Conservation (phyloP, 2,113 vertebrate genomes). For the Sphyrna mokarran region DNA sequence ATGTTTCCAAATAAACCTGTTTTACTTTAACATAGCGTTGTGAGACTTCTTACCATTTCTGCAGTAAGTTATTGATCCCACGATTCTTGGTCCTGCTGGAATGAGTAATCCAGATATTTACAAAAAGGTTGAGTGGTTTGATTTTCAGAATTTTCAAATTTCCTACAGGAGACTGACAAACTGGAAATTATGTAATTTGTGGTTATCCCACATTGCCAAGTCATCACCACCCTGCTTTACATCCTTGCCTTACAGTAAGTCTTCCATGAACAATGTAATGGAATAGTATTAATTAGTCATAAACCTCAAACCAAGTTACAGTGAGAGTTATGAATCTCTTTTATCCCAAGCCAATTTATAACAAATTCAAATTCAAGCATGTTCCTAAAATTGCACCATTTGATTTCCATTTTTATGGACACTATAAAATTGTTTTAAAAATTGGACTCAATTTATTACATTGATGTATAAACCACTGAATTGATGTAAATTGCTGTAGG, state of each 20-base stretch:
- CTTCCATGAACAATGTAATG: neutral
- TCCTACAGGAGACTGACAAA: neutral
- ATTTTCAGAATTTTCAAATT: conserved; percentile 1
- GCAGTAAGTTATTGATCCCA: neutral
- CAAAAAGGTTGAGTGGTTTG: neutral
- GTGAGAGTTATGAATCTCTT: neutral
- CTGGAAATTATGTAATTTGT: neutral
- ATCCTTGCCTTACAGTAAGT: neutral
- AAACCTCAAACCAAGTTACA: neutral
- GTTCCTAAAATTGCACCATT: neutral
- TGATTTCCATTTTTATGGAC: neutral
- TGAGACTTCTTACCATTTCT: neutral
- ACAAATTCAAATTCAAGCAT: neutral
- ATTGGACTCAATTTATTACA: neutral
- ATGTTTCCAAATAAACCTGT: too few species aligned
- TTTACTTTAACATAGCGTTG: too few species aligned
- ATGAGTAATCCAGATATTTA: neutral
- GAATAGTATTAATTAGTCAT: neutral
- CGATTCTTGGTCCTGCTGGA: neutral
- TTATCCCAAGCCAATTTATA: neutral
- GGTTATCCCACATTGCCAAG: neutral
- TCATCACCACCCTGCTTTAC: neutral
- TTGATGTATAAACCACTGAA: neutral
- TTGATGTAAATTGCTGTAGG: neutral
- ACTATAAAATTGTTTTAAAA: neutral